Evolutionary conservation across 2,113 vertebrate genomes (phyloP).

Genomic region (Melanocharis versteri): DNA sequence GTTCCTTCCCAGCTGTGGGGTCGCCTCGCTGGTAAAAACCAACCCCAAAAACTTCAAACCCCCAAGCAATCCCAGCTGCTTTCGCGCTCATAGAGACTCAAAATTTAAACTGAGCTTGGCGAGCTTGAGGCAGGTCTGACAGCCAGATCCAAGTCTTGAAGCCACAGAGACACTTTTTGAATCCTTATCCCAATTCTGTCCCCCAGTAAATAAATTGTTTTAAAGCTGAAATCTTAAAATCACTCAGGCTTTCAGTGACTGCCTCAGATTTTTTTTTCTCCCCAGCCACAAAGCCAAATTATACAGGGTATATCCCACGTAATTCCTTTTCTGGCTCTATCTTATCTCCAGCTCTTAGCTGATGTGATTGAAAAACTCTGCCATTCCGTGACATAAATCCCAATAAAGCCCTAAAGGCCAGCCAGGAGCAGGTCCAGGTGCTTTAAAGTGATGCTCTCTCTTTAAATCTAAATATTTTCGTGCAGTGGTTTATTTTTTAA

Average conservation of each 20-base stretch:
- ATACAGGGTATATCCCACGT: conserved; percentile 18
- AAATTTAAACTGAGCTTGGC: not conserved
- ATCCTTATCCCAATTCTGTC: not conserved
- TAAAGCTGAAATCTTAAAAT: not conserved
- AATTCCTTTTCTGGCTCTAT: conserved; percentile 31
- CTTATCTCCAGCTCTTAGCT: conserved; percentile 38
- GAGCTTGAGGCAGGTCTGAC: not conserved
- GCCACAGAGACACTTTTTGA: not conserved
- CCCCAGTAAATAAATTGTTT: not conserved
- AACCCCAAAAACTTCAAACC: not conserved
- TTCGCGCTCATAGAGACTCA: rapidly evolving
- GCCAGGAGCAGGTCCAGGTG: not conserved
- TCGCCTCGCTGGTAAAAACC: not conserved
- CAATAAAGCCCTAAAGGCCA: not conserved
- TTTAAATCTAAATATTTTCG: rapidly evolving
- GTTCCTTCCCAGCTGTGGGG: not conserved
- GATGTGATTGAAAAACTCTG: conserved; percentile 51
- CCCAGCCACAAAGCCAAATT: not conserved
- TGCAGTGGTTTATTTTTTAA: not conserved
- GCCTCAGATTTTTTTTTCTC: not conserved
- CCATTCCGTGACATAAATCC: conserved; percentile 23
- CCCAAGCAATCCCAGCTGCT: not conserved
- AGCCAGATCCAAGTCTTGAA: not conserved
- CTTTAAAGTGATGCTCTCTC: not conserved
- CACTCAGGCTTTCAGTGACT: not conserved